Base-by-base conservation (phyloP, 2,797 vertebrate species). In the Philypnodon macrostomus region DNA sequence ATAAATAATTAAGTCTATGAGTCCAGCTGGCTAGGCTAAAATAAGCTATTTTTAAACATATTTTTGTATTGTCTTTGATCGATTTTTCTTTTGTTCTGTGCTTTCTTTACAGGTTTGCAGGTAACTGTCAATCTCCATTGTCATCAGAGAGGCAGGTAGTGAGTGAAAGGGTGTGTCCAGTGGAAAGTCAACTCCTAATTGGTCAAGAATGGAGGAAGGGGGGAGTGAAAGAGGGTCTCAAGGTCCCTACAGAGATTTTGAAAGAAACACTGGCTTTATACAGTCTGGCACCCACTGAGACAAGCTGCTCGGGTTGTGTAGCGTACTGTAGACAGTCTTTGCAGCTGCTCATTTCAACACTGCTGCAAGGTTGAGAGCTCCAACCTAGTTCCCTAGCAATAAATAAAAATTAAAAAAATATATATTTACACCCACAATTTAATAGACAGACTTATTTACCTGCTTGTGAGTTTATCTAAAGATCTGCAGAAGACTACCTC, bases 181-280 rank as follows among this genome's bases (percentile, higher is more conserved):
- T 1, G 90, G 94, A 29, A 97, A 96, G 66, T 91, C 93, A 47
- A 92, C 92, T 5, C 89, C 94, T 46, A 94, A 89, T 76, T 96
- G 96, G 95, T 93, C 93, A 4, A 91, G 93, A 57, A 93, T 92
- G 59, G 95, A 98, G 59, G 95, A 96, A 31, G 76, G 80, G 0
- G 87, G 84, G 19, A 74, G 75, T 1, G 87, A 88, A 17, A 56
- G 85, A 52, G 77, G 71, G 3, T 75, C 83, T 21, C 54, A 82
- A 74, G 84, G 83, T 88, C 23, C 69, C 35, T 41, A 21, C 1
- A 17, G 19, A 4, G 14, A 15, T 15, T 21, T 10, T 14, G 24
- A 11, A 15, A 14, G 14, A 33, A 33, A 5, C 4, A 33, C 13
- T 13, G 14, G 32, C n/a, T 33, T 5, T 30, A 11, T 30, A 30